Base-by-base conservation (phyloP, 2,888 invertebrate genomes). In the Conomelus anceps region DNA sequence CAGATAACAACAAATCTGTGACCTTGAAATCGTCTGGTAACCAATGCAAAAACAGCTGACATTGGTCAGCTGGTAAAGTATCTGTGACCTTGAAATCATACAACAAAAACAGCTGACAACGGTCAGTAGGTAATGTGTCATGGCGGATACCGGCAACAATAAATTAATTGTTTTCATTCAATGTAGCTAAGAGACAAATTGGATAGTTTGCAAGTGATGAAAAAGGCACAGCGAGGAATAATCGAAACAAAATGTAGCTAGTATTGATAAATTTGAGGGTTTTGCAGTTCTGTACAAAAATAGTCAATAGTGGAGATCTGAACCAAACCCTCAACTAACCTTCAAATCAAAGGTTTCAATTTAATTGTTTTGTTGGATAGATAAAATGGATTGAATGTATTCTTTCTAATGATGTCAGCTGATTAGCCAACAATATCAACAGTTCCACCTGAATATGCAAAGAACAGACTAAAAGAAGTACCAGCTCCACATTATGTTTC, bases 1-100 rank as follows among this genome's bases (percentile, higher is more conserved):
- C 89, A 89, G 4, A 85, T 89, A 22, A 88, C 90, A 26, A 90
- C 90, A 26, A 90, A 90, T 84, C 90, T 90, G 90, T 90, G 90
- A 90, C 88, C 23, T 34, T 85, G 26, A 63, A n/a, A 7, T 63
- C 63, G n/a, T 20, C 63, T 63, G 41, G 13, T 41, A 20, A 41
- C 17, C 17, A 17, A 13, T 26, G 26, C 11, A 9, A 3, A 41
- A 41, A 41, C 41, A 41, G 41, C 41, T 17, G 41, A 41, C 41
- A 13, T n/a, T n/a, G n/a, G 17, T 41, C 41, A 3, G 41, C 41
- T 41, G 41, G 3, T 3, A 41, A 9, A 13, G 41, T n/a, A n/a
- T n/a, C n/a, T n/a, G n/a, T n/a, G n/a, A n/a, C n/a, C 41, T 13
- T 13, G 41, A 17, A 13, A 20, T 41, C 41, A 41, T 41, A n/a